Percentiles rank a stretch among this genome's conserved stretches.
These are phyloP conservation scores for Onthophagus sagittarius DNA, from an alignment of 2,888 invertebrate genomes.

Conservation along the genomic window DNA sequence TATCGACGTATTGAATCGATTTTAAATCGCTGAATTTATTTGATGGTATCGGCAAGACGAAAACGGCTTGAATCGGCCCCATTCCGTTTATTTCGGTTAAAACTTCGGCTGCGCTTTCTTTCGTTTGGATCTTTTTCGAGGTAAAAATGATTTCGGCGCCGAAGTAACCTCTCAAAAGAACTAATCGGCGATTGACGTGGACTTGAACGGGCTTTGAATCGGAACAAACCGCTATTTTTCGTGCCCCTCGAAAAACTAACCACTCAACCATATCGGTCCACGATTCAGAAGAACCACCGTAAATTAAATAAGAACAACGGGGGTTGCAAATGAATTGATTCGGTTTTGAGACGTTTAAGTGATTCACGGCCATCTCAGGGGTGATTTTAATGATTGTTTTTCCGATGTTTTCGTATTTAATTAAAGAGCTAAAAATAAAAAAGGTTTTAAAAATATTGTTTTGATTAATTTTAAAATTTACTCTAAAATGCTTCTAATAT, in stretches of 20 bases:
- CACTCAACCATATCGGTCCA: constrained; percentile 66
- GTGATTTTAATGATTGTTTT: constrained; percentile 41
- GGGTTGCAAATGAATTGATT: constrained; percentile 43
- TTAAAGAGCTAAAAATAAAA: constrained; percentile 33
- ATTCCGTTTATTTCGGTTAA: constrained; percentile 36
- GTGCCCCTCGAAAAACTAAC: constrained; percentile 80
- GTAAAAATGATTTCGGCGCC: constrained; percentile 40
- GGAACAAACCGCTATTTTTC: constrained; percentile 74
- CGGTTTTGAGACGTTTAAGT: constrained; percentile 40
- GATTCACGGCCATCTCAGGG: constrained; percentile 38
- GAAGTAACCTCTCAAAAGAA: constrained; percentile 39
- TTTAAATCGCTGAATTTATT: constrained; percentile 37
- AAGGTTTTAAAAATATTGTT: not conserved
- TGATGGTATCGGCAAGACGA: constrained; percentile 36
- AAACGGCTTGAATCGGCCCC: constrained; percentile 41
- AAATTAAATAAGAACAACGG: constrained; percentile 42
- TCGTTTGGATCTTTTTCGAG: constrained; percentile 38
- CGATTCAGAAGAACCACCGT: constrained; percentile 41
- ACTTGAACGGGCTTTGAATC: constrained; percentile 77
- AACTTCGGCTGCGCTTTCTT: constrained; percentile 36
- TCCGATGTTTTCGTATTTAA: constrained; percentile 37
- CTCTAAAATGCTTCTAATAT: constrained; percentile 66
- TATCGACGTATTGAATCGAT: constrained; percentile 41
- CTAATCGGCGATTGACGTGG: constrained; percentile 40
- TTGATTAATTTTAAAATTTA: constrained; percentile 36